Percentiles rank a stretch among this genome's conserved stretches.
phyloP scores from a whole-genome alignment of 2,797 vertebrate genomes.

The Gorsachius magnificus region DNA sequence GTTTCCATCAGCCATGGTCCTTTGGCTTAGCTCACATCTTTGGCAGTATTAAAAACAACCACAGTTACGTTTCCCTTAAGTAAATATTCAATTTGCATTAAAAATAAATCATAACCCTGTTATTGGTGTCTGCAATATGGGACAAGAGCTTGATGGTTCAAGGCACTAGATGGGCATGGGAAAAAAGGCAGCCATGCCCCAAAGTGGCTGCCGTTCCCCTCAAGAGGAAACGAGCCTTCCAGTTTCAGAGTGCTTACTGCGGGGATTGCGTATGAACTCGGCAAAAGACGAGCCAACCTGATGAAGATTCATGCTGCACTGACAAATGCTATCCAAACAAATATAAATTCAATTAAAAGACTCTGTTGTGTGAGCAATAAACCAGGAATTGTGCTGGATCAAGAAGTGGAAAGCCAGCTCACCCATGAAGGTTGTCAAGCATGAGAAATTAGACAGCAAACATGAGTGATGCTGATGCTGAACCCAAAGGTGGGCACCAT shows the following conservation, averaged over 20 bases:
- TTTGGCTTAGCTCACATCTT: neutral
- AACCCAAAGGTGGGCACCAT: neutral
- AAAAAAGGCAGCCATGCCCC: neutral
- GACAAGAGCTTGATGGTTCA: neutral
- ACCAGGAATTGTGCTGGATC: neutral
- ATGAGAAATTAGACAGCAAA: conserved; percentile 23
- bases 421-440: conserved; percentile 26
- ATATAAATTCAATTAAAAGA: conserved; percentile 57
- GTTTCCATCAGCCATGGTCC: neutral
- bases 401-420: conserved; percentile 10
- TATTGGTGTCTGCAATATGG: neutral
- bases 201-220: neutral
- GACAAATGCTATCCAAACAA: conserved; percentile 48
- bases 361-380: conserved; percentile 21
- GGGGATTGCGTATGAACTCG: accelerated
- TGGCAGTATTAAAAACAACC: neutral
- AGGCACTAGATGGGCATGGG: neutral
- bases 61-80: neutral
- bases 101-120: neutral
- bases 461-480: neutral
- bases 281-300: neutral
- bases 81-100: neutral
- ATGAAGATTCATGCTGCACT: conserved; percentile 20
- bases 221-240: neutral
- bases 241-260: neutral